Percentiles rank a stretch among this genome's conserved stretches.
phyloP scores from a whole-genome alignment of 2,797 vertebrate genomes.

The Platyrinchus mystaceus region DNA sequence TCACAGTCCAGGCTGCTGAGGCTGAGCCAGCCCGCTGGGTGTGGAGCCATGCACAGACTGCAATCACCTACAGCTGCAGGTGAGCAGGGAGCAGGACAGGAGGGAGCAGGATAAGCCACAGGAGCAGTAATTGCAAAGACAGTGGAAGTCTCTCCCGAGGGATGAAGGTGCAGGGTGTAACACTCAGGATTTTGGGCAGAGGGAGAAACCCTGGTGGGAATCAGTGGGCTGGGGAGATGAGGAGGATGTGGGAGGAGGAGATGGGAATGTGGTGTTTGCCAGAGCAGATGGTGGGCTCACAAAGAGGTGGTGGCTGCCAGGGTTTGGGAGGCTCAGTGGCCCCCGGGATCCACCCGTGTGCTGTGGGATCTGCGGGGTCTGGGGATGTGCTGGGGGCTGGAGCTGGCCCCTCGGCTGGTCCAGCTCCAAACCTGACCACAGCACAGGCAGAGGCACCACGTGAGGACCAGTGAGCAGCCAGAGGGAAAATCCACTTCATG shows the following conservation, averaged over 20 bases:
- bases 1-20: background rate
- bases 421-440: accelerated
- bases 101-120: background rate
- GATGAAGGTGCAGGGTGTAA: background rate
- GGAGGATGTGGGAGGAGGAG: background rate
- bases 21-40: background rate
- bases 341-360: background rate
- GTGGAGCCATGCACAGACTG: background rate
- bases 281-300: constrained; percentile 32
- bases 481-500: background rate
- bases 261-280: background rate
- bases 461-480: background rate
- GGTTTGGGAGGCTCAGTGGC: background rate
- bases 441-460: background rate
- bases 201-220: background rate
- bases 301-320: constrained; percentile 30
- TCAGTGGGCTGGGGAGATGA: background rate
- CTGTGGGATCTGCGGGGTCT: background rate
- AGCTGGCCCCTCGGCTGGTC: background rate
- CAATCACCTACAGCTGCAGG: background rate
- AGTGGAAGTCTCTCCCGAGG: background rate
- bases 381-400: background rate
- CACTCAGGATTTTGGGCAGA: background rate
- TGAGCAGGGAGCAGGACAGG: background rate
- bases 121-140: background rate